Evolutionary conservation across 2,113 vertebrate genomes (phyloP).

Genomic region (Trachemys scripta): DNA sequence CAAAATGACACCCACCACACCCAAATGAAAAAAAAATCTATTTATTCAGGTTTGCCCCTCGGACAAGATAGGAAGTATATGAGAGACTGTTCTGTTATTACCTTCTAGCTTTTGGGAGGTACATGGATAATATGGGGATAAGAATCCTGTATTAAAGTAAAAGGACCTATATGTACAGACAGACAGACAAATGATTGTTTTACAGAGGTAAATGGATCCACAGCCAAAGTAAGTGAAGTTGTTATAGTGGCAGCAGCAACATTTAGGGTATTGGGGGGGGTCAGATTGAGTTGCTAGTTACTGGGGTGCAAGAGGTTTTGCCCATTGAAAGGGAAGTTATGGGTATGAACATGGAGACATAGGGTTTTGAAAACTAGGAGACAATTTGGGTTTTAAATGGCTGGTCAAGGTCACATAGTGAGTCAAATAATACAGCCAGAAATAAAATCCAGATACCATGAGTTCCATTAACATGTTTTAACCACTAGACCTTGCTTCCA

Average conservation of each 20-base stretch:
- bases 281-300: neutral
- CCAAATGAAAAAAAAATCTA: neutral
- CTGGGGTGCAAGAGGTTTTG: neutral
- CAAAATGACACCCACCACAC: neutral
- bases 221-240: neutral
- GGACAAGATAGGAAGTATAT: neutral
- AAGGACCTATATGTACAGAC: neutral
- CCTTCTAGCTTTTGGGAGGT: neutral
- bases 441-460: neutral
- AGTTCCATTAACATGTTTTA: neutral
- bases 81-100: neutral
- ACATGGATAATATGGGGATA: neutral
- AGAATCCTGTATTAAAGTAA: neutral
- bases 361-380: neutral
- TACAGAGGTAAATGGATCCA: neutral
- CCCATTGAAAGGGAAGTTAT: neutral
- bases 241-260: neutral
- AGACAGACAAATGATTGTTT: neutral
- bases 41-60: neutral
- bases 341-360: neutral
- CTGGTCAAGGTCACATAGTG: neutral
- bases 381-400: neutral
- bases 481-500: neutral
- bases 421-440: neutral
- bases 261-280: neutral